Evolutionary conservation across 2,888 invertebrate genomes (phyloP).

Genomic region (Cryptus armator): DNA sequence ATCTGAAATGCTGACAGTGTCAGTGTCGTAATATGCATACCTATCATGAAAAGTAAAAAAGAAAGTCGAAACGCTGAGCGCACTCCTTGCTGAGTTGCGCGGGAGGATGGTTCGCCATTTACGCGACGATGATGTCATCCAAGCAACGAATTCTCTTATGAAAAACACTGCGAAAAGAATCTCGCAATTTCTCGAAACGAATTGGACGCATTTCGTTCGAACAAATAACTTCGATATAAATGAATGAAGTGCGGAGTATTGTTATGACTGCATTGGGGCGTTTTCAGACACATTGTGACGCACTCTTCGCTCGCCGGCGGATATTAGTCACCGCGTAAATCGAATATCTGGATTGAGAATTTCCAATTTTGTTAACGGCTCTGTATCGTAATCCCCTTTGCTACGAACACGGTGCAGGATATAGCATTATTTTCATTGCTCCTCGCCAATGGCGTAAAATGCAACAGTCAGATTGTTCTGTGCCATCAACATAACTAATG

Average conservation of each 20-base stretch:
- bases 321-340: conserved; percentile 38
- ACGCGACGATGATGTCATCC: conserved; percentile 23
- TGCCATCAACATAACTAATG: too few species aligned
- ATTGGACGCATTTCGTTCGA: neutral
- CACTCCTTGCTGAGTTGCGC: neutral
- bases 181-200: neutral
- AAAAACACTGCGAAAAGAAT: neutral
- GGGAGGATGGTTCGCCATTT: neutral
- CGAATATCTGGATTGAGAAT: neutral
- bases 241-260: neutral
- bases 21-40: neutral
- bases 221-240: neutral
- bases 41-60: neutral
- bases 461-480: too few species aligned
- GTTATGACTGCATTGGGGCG: neutral
- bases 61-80: neutral
- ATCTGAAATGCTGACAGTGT: neutral
- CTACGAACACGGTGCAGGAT: too few species aligned
- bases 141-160: neutral
- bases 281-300: conserved; percentile 31
- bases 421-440: too few species aligned
- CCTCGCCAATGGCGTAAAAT: too few species aligned
- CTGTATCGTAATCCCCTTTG: too few species aligned
- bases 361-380: neutral
- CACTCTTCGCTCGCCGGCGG: conserved; percentile 14